Conservation (phyloP, 2,797 vertebrate species). For the Diplodus sargus region DNA sequence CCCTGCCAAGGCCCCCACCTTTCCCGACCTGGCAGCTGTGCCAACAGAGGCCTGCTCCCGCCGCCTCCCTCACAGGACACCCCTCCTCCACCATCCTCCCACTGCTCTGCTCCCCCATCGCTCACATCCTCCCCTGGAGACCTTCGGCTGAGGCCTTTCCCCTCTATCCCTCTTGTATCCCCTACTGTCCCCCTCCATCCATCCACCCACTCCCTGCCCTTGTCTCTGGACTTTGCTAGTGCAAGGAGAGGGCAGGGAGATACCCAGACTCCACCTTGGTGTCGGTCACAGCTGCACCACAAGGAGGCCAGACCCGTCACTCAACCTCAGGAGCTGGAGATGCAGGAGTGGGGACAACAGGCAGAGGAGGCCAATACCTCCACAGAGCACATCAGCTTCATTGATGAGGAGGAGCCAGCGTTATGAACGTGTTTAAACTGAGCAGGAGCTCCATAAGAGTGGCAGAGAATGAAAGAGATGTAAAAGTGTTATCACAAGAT, state of each 20-base stretch:
- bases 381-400: slow-evolving; percentile 85
- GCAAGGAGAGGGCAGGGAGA: slow-evolving; percentile 23
- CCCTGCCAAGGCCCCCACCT: slow-evolving; percentile 78
- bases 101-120: slow-evolving; percentile 82
- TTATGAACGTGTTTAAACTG: slow-evolving; percentile 67
- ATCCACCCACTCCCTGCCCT: slow-evolving; percentile 65
- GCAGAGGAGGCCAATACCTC: slow-evolving; percentile 62
- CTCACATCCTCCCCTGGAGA: slow-evolving; percentile 77
- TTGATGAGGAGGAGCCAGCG: slow-evolving; percentile 86
- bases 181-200: slow-evolving; percentile 35
- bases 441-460: slow-evolving; percentile 20
- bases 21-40: slow-evolving; percentile 60
- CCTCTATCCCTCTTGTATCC: slow-evolving; percentile 29
- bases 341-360: slow-evolving; percentile 78
- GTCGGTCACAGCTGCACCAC: slow-evolving; percentile 39
- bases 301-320: slow-evolving; percentile 18
- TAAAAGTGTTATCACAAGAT: not conserved
- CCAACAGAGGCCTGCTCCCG: slow-evolving; percentile 64
- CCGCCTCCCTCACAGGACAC: slow-evolving; percentile 70
- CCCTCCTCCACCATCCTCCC: slow-evolving; percentile 58
- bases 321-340: slow-evolving; percentile 81
- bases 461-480: slow-evolving; percentile 21
- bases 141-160: slow-evolving; percentile 50
- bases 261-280: slow-evolving; percentile 46
- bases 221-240: slow-evolving; percentile 65